phyloP scores from a whole-genome alignment of 2,113 vertebrate species.

The Rafetus swinhoei region DNA sequence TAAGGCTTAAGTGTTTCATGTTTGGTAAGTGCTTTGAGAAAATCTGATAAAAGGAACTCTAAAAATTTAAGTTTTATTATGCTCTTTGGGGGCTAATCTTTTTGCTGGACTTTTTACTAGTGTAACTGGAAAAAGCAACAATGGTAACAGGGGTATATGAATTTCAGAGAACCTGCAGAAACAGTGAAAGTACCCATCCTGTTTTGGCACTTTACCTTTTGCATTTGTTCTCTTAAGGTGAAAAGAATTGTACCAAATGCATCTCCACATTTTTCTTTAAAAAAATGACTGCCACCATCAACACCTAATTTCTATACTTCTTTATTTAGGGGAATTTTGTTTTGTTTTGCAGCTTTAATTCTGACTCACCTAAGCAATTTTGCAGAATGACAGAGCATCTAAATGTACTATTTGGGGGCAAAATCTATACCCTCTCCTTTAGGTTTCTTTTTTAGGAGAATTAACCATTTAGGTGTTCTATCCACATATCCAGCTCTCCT shows the following conservation, averaged over 20 bases:
- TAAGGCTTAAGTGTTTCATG: neutral
- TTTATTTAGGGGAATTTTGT: neutral
- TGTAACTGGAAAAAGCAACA: rapidly evolving
- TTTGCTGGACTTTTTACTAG: slow-evolving; percentile 52
- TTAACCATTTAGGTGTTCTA: neutral
- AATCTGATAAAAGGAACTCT: rapidly evolving
- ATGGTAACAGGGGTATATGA: rapidly evolving
- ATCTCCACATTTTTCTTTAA: neutral
- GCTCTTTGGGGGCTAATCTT: rapidly evolving
- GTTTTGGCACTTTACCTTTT: neutral
- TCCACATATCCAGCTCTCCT: neutral
- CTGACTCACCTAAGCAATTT: neutral
- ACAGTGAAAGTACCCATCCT: rapidly evolving
- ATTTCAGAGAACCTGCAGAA: rapidly evolving
- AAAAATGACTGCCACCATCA: too few relatives aligned
- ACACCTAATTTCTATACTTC: neutral
- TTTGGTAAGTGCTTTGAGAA: neutral
- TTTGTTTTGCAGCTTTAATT: neutral
- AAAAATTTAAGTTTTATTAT: rapidly evolving
- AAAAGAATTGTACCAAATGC: neutral
- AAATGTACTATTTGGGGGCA: slow-evolving; percentile 22
- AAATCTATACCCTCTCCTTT: neutral
- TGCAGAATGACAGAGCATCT: neutral
- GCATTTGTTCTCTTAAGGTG: rapidly evolving
- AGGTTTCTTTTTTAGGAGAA: neutral